Conservation (phyloP, 2,113 vertebrate species). For the Cranoglanis bouderius region DNA sequence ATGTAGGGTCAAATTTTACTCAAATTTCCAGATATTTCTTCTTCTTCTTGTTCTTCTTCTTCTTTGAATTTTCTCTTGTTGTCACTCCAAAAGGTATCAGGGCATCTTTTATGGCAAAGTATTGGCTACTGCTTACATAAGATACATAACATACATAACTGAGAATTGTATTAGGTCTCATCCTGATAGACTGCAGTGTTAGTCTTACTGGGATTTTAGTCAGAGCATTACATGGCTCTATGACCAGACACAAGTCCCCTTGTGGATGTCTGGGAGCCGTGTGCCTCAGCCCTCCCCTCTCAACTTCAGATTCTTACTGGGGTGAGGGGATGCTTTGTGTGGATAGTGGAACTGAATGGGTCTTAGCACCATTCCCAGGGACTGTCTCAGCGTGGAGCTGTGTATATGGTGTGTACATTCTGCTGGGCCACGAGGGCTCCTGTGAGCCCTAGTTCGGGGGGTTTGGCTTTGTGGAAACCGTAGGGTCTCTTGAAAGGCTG, state of each 20-base stretch:
- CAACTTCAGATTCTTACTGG: constrained; percentile 28
- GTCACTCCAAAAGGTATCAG: too few species aligned
- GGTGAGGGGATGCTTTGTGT: constrained; percentile 41
- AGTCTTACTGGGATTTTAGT: neutral
- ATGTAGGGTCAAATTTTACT: neutral
- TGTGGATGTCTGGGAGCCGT: constrained; percentile 4
- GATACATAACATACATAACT: too few species aligned
- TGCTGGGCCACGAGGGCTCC: neutral
- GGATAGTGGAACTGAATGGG: constrained; percentile 35
- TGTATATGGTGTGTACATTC: constrained; percentile 46
- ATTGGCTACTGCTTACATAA: neutral
- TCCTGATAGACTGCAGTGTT: neutral
- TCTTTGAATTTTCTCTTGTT: neutral
- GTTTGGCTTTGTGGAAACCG: constrained; percentile 39
- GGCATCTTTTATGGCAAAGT: neutral
- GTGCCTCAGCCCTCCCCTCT: neutral
- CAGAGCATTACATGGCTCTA: too few species aligned
- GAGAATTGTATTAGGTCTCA: neutral
- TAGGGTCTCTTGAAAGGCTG: constrained; percentile 53
- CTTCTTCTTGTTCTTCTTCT: neutral
- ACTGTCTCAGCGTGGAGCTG: constrained; percentile 27
- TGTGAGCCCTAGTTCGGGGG: constrained; percentile 37
- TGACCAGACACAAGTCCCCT: constrained; percentile 5
- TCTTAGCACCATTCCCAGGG: constrained; percentile 41
- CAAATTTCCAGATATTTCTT: neutral